A percentile compares a stretch with the other conserved stretches of the same genome.
Conservation (phyloP, 2,888 invertebrate species). For the Cataglyphis cursor region DNA sequence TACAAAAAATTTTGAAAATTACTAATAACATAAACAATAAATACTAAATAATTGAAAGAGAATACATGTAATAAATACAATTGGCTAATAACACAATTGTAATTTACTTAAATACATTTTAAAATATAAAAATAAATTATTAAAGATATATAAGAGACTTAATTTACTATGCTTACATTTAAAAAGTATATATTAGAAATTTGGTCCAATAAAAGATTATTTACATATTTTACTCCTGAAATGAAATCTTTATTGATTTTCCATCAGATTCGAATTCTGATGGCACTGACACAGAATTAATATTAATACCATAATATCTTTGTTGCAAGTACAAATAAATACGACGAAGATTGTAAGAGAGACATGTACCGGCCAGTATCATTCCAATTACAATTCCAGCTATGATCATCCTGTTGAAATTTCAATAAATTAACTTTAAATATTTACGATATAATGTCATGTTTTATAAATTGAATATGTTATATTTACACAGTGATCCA, state of each 20-base stretch:
- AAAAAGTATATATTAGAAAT: conserved; percentile 29
- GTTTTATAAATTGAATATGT: background rate
- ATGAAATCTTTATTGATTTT: conserved; percentile 36
- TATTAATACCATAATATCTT: conserved; percentile 50
- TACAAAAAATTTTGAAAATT: conserved; percentile 59
- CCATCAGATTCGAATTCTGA: conserved; percentile 25
- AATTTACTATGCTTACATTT: background rate
- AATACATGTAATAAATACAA: conserved; percentile 35
- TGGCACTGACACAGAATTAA: conserved; percentile 57
- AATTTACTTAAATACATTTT: conserved; percentile 23
- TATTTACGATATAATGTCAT: background rate
- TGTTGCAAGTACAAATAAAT: conserved; percentile 30
- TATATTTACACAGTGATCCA: conserved; percentile 70
- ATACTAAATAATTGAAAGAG: conserved; percentile 17
- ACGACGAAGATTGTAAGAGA: conserved; percentile 53
- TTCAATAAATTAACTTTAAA: background rate
- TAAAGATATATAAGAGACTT: background rate
- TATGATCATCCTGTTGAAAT: conserved; percentile 58
- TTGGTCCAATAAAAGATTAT: background rate
- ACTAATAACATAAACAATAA: conserved; percentile 6
- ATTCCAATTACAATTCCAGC: conserved; percentile 56
- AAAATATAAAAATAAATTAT: conserved; percentile 44
- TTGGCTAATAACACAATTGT: conserved; percentile 10
- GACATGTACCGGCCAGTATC: conserved; percentile 61
- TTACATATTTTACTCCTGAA: conserved; percentile 12